Percentiles rank a stretch among this genome's conserved stretches.
phyloP scores from a whole-genome alignment of 2,888 invertebrate species.

The Scelioninae gen. 1 region DNA sequence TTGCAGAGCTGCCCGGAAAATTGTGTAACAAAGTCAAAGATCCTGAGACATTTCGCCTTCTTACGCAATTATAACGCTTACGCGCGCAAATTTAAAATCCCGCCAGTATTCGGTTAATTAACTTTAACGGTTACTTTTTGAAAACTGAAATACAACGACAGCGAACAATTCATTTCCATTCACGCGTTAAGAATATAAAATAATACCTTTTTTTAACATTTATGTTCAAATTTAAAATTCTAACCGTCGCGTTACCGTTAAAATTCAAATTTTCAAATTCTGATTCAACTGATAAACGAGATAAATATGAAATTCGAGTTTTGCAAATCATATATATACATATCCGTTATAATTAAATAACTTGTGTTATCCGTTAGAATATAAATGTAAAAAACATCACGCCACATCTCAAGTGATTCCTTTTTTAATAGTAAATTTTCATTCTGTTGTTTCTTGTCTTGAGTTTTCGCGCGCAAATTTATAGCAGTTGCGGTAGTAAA shows the following conservation, averaged over 20 bases:
- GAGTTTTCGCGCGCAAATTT: slow-evolving; percentile 5
- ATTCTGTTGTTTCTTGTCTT: not conserved
- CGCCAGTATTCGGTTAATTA: not conserved
- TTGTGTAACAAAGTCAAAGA: slow-evolving; percentile 38
- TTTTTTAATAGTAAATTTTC: too few species aligned
- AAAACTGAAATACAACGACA: too few species aligned
- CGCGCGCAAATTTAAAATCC: slow-evolving; percentile 7
- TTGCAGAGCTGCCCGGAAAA: slow-evolving; percentile 50
- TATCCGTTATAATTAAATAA: too few species aligned
- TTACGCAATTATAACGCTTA: slow-evolving; percentile 30
- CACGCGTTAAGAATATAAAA: not conserved
- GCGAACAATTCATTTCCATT: too few species aligned
- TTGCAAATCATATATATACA: too few species aligned
- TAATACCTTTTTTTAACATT: not conserved
- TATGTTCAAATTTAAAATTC: too few species aligned
- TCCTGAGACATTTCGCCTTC: slow-evolving; percentile 30
- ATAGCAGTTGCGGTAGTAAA: slow-evolving; percentile 13
- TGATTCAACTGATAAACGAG: too few species aligned
- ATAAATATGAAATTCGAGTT: too few species aligned
- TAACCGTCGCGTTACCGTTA: not conserved
- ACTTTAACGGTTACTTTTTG: slow-evolving; percentile 1
- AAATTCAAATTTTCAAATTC: not conserved
- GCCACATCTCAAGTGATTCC: too few species aligned
- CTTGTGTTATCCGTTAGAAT: too few species aligned
- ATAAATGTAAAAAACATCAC: too few species aligned